A percentile compares a stretch with the other conserved stretches of the same genome.
Evolutionary conservation across 2,888 invertebrate genomes (phyloP).

Genomic region (Caenorhabditis macrosperma): DNA sequence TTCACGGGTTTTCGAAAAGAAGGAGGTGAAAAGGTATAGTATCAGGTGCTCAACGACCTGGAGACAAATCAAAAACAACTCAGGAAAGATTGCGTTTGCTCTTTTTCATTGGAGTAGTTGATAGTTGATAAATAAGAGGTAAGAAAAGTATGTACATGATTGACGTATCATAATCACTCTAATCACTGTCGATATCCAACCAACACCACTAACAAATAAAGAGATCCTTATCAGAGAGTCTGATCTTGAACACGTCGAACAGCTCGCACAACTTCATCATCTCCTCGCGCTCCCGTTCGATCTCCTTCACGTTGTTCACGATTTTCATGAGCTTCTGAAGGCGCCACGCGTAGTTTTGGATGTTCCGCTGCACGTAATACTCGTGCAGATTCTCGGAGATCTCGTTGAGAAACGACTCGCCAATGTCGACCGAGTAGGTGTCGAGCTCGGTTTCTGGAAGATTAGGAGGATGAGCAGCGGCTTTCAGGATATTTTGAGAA

Average conservation of each 20-base stretch:
- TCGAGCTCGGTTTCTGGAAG: conserved; percentile 48
- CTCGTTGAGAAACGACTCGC: conserved; percentile 44
- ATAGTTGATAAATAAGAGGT: too few relatives aligned
- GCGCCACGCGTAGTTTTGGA: conserved; percentile 50
- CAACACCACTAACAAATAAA: conserved; percentile 53
- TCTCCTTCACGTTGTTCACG: conserved; percentile 52
- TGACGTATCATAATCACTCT: too few relatives aligned
- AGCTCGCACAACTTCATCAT: conserved; percentile 46
- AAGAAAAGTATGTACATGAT: too few relatives aligned
- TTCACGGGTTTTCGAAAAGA: too few relatives aligned
- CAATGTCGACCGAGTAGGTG: conserved; percentile 23
- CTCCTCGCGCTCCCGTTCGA: conserved; percentile 49
- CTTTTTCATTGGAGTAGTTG: too few relatives aligned
- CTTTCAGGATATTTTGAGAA: background rate
- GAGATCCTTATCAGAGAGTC: conserved; percentile 51
- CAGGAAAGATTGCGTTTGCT: too few relatives aligned
- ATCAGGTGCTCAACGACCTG: too few relatives aligned
- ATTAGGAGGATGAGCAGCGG: background rate
- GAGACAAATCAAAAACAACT: too few relatives aligned
- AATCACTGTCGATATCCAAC: too few relatives aligned
- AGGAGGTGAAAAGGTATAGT: too few relatives aligned
- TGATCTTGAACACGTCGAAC: conserved; percentile 54
- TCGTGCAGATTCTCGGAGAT: conserved; percentile 52
- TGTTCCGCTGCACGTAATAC: conserved; percentile 35
- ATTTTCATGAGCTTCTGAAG: conserved; percentile 56